Evolutionary conservation across 2,113 vertebrate species (phyloP), one percentile per base, ranked within the genome.

Genomic region (Menura novaehollandiae): DNA sequence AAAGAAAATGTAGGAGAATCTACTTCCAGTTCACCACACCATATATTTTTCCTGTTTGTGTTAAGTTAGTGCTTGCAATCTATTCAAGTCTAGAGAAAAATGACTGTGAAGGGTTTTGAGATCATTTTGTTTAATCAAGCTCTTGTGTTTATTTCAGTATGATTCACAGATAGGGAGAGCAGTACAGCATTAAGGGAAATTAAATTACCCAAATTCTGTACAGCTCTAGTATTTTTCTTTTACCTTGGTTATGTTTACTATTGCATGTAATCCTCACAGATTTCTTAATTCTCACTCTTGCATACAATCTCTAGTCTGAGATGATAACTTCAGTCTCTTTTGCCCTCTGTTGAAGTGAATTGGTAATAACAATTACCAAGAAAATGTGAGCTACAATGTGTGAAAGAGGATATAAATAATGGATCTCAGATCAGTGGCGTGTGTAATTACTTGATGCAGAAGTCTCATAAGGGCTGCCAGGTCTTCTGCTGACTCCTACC

Each of bases 321-420:
- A 95, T 85, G 85, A 95, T 94, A 96, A 81, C 72, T 92, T 93
- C 87, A 96, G 95, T 97, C 96, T 98, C 97, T 97, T 94, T 98
- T 98, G 97, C 97, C 97, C 97, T 97, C 97, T 98, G 49, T 95
- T 97, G 97, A 97, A 96, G 74, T 95, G 79, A 91, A 86, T 43
- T 88, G 91, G 97, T 97, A 97, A 97, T 89, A 97, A 94, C 96
- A 97, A 91, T 95, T 88, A 75, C 62, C 51, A 90, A 94, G 75
- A 73, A 97, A 96, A 95, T 32, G 44, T 59, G 93, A 89, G 62
- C 73, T 94, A 79, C 59, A 68, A 37, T 51, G 67, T 79, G 63
- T 63, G 68, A 89, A 92, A 75, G 49, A 91, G 63, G 86, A 88
- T 82, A 95, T 95, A 97, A 97, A 97, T 94, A 96, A 96, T 92